Conservation (phyloP, 1,140 invertebrate genomes). For the Alviniconcha marisindica region DNA sequence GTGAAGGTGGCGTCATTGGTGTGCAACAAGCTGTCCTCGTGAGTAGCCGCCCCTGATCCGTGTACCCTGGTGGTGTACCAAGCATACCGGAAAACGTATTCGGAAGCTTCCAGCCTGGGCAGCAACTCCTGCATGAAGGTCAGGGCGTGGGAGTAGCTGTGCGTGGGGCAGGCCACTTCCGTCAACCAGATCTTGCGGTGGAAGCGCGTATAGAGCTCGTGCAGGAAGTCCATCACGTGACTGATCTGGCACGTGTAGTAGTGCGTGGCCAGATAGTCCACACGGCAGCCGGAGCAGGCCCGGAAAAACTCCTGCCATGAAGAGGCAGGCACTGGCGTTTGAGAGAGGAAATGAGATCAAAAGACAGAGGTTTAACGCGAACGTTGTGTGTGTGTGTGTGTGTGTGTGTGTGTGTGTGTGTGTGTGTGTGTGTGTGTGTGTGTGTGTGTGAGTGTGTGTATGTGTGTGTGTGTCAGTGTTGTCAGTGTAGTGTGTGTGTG, state of each 20-base stretch:
- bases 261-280: conserved; percentile 33
- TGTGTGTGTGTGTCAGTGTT: too few species aligned
- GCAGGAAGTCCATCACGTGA: conserved; percentile 30
- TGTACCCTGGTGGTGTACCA: conserved; percentile 33
- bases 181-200: conserved; percentile 39
- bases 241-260: conserved; percentile 21
- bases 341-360: too few species aligned
- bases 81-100: conserved; percentile 34
- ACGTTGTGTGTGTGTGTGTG: too few species aligned
- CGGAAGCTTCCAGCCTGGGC: conserved; percentile 14
- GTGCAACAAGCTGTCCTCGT: conserved; percentile 28
- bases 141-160: conserved; percentile 13
- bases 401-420: too few species aligned
- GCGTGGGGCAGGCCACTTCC: conserved; percentile 38
- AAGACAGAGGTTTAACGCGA: too few species aligned
- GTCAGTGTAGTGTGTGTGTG: too few species aligned
- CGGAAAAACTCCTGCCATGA: conserved; percentile 34
- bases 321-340: too few species aligned
- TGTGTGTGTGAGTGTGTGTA: too few species aligned
- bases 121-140: conserved; percentile 35
- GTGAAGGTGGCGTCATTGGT: not conserved
- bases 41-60: conserved; percentile 6
- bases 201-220: conserved; percentile 20
- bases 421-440: too few species aligned
- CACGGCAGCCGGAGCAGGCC: conserved; percentile 21